phyloP scores from a whole-genome alignment of 2,888 invertebrate genomes.

The Steromphala cineraria region DNA sequence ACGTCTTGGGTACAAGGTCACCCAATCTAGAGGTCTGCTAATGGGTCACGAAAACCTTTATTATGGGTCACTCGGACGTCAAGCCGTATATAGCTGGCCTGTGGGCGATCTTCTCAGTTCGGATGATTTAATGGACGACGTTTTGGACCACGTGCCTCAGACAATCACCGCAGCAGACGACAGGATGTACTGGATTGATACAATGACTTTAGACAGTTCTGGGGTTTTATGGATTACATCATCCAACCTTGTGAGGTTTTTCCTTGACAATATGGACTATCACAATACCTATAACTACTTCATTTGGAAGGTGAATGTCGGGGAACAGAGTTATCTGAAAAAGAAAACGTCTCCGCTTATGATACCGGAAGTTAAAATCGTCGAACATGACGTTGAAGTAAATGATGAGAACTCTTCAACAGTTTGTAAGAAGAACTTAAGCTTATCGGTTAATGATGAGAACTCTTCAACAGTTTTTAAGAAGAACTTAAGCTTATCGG shows the following conservation, averaged over 20 bases:
- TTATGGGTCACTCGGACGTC: slow-evolving; percentile 49
- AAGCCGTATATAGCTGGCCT: slow-evolving; percentile 56
- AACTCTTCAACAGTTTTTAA: no score
- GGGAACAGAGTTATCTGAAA: slow-evolving; percentile 34
- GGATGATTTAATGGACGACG: slow-evolving; percentile 38
- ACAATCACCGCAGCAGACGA: slow-evolving; percentile 27
- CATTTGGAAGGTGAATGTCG: slow-evolving; percentile 40
- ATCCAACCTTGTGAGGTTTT: slow-evolving; percentile 49
- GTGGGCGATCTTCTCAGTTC: slow-evolving; percentile 37
- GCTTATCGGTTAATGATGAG: no score
- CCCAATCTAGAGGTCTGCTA: slow-evolving; percentile 53
- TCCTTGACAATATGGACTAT: slow-evolving; percentile 31
- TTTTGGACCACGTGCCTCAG: slow-evolving; percentile 40
- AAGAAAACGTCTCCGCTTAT: background rate
- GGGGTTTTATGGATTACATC: slow-evolving; percentile 62
- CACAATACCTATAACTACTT: slow-evolving; percentile 23
- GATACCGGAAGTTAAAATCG: no score
- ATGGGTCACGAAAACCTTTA: slow-evolving; percentile 53
- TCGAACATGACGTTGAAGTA: no score
- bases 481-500: no score
- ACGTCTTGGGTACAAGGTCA: slow-evolving; percentile 51
- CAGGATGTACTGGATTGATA: slow-evolving; percentile 60
- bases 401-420: no score
- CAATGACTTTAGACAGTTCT: slow-evolving; percentile 51
- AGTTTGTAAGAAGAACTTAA: no score